phyloP scores from a whole-genome alignment of 2,888 invertebrate species.

The Coleophora deauratella region DNA sequence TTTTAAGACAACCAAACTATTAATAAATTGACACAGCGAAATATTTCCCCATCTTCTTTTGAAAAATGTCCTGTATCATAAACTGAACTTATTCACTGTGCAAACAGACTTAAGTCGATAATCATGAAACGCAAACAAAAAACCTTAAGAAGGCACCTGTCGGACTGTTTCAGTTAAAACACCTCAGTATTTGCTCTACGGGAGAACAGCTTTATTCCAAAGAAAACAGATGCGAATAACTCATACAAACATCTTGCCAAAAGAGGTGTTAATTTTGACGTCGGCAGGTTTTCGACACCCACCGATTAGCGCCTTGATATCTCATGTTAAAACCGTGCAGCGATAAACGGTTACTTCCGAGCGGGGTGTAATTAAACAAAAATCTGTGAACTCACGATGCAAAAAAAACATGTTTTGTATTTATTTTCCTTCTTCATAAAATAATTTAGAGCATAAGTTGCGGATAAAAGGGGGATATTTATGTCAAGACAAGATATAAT shows the following conservation, averaged over 20 bases:
- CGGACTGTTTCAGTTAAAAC: conserved; percentile 27
- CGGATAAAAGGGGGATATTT: too few species aligned
- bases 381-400: conserved; percentile 2
- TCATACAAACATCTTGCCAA: conserved; percentile 28
- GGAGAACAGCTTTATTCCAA: conserved; percentile 51
- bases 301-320: conserved; percentile 63
- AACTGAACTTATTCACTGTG: too few species aligned
- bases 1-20: too few species aligned
- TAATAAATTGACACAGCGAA: too few species aligned
- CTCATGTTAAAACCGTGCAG: conserved; percentile 26
- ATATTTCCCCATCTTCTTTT: background rate
- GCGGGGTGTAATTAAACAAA: conserved; percentile 20
- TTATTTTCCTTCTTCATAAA: too few species aligned
- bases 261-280: conserved; percentile 55
- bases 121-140: conserved; percentile 14
- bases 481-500: too few species aligned
- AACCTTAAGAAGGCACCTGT: conserved; percentile 37
- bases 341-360: conserved; percentile 46
- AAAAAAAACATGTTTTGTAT: conserved; percentile 3
- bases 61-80: background rate
- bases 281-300: conserved; percentile 56
- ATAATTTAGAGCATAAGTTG: too few species aligned
- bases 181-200: conserved; percentile 41
- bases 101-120: conserved; percentile 9
- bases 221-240: conserved; percentile 45